A percentile compares a stretch with the other conserved stretches of the same genome.
Evolutionary conservation across 2,113 vertebrate genomes (phyloP).

Genomic region (Anoura caudifer): DNA sequence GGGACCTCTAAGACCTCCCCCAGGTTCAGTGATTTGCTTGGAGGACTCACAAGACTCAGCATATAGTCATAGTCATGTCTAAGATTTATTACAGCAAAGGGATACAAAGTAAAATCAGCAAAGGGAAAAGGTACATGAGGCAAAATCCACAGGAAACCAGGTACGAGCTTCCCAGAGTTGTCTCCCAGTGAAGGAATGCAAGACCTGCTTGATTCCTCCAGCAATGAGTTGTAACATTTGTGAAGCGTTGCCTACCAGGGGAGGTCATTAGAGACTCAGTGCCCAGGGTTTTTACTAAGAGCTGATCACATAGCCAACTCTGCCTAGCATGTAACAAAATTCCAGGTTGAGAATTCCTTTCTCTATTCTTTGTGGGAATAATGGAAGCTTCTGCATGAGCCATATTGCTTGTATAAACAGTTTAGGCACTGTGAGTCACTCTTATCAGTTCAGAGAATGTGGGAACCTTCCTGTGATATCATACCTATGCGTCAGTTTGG

Average conservation of each 20-base stretch:
- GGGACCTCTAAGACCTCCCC: neutral
- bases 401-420: neutral
- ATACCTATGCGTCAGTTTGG: neutral
- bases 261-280: neutral
- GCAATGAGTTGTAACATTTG: neutral
- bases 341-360: neutral
- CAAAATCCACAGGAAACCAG: neutral
- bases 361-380: neutral
- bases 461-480: neutral
- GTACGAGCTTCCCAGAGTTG: neutral
- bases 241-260: neutral
- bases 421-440: neutral
- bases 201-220: neutral
- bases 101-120: neutral
- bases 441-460: neutral
- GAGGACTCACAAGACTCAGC: neutral
- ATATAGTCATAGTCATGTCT: neutral
- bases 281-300: neutral
- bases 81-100: neutral
- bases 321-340: neutral
- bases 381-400: neutral
- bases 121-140: neutral
- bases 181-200: neutral
- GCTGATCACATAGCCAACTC: neutral
- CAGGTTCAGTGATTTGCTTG: neutral